Evolutionary conservation across 2,113 vertebrate genomes (phyloP), one percentile per base, ranked within the genome.

Genomic region (Tenrec ecaudatus): DNA sequence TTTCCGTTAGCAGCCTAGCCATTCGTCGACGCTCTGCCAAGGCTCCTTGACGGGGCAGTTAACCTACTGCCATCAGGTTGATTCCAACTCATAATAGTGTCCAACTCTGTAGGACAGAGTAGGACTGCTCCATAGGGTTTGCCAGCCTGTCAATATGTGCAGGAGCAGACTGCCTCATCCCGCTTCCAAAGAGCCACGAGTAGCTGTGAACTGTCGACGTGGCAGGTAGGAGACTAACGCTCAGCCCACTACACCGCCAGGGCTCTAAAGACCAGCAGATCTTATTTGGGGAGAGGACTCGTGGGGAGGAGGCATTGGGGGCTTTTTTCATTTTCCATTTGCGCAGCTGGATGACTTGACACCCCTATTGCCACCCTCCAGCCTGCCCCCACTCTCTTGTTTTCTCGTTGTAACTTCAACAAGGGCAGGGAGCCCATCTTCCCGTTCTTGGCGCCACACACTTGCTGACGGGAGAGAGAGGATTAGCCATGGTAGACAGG

Each of bases 401-500:
- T 40, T 69, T 73, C 31, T 91, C 29, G 88, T 87, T 73, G 0
- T 29, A 10, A 33, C 71, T 88, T 62, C 91, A 95, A 85, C 71
- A 92, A 29, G 53, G 79, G 31, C 85, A 85, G 33, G 33, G 91
- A 91, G n/a, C 47, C 33, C 27, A 60, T 0, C 0, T 62, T 60
- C 82, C 36, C 27, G 12, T 86, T 85, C 87, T 77, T 64, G 40
- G 64, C 15, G 2, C 22, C 6, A 2, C 5, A 3, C 43, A 83
- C 36, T 58, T 90, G 79, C 86, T 79, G 79, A 87, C 40, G 68
- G 47, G 57, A 58, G 40, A 60, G 38, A 62, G 40, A 60, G 85
- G 82, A 75, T 60, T 81, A 64, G 76, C 87, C n/a, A 17, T 16
- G 40, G 53, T 36, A 64, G 82, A 33, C 68, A 29, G 94, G 96